Percentiles rank a stretch among this genome's conserved stretches.
Evolutionary conservation across 37 sponge, comb jelly and placozoan genomes (phyloP).

Genomic region (Chondrilla cf. caribensis): DNA sequence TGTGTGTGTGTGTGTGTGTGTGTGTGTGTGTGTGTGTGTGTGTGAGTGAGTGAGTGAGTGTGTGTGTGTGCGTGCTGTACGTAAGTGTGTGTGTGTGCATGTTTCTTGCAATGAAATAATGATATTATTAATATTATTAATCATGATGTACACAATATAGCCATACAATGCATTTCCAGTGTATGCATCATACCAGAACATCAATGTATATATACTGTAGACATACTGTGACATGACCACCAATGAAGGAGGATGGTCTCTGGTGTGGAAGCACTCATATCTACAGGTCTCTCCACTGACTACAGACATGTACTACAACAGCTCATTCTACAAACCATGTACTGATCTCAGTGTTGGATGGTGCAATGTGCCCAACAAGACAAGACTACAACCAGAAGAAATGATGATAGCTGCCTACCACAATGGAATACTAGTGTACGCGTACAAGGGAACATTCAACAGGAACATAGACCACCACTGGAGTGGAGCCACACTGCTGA

Average conservation of each 20-base stretch:
- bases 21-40: too few relatives aligned
- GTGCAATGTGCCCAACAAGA: slow-evolving; percentile 31
- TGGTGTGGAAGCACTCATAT: slow-evolving; percentile 35
- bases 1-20: too few relatives aligned
- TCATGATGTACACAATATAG: too few relatives aligned
- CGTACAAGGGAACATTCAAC: slow-evolving; percentile 28
- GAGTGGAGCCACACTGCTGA: slow-evolving; percentile 26
- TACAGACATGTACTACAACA: slow-evolving; percentile 34
- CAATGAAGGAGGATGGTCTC: slow-evolving; percentile 33
- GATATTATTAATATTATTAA: too few relatives aligned
- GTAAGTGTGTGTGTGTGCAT: too few relatives aligned
- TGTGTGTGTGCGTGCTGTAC: too few relatives aligned
- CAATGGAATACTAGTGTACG: slow-evolving; percentile 28
- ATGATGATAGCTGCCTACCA: slow-evolving; percentile 37
- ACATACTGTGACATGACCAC: slow-evolving; percentile 35
- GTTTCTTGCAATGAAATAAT: too few relatives aligned
- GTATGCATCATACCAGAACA: too few relatives aligned
- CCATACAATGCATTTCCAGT: too few relatives aligned
- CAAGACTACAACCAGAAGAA: slow-evolving; percentile 19
- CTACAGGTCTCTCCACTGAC: slow-evolving; percentile 13
- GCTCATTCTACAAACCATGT: slow-evolving; percentile 18
- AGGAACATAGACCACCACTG: slow-evolving; percentile 28
- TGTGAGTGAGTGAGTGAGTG: too few relatives aligned
- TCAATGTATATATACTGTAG: too few relatives aligned
- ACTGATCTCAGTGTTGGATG: slow-evolving; percentile 2